phyloP scores from a whole-genome alignment of 2,888 invertebrate species.

The Molanna angustata region DNA sequence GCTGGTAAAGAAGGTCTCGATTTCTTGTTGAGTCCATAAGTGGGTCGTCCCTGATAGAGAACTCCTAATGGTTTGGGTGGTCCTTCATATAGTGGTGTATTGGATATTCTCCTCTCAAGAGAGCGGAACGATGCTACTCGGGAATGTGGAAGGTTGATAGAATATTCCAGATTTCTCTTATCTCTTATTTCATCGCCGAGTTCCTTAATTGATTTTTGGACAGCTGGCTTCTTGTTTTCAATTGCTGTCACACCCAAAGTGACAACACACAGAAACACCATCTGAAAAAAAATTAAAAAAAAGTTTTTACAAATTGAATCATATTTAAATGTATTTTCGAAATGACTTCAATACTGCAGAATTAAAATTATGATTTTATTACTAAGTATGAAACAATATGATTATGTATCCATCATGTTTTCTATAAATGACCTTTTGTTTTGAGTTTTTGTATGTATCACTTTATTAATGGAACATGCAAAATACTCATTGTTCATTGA shows the following conservation, averaged over 20 bases:
- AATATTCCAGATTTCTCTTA: slow-evolving; percentile 59
- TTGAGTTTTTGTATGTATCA: too few species aligned
- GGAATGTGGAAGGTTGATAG: slow-evolving; percentile 57
- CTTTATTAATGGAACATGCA: too few species aligned
- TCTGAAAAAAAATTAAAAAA: slow-evolving; percentile 43
- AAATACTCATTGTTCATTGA: too few species aligned
- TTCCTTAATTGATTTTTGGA: slow-evolving; percentile 28
- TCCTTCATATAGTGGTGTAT: slow-evolving; percentile 39
- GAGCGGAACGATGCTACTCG: slow-evolving; percentile 54
- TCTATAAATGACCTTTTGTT: too few species aligned
- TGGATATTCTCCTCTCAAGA: slow-evolving; percentile 54
- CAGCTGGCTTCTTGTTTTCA: slow-evolving; percentile 37
- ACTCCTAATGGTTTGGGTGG: slow-evolving; percentile 15
- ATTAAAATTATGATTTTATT: too few species aligned
- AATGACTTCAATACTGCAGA: too few species aligned
- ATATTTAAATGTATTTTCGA: too few species aligned
- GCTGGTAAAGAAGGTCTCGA: slow-evolving; percentile 43
- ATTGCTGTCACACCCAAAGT: slow-evolving; percentile 51
- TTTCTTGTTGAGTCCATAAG: slow-evolving; percentile 18
- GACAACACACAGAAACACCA: slow-evolving; percentile 54
- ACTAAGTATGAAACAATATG: too few species aligned
- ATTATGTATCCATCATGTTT: too few species aligned
- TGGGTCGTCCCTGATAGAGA: slow-evolving; percentile 24
- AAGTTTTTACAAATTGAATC: too few species aligned
- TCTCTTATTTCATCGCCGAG: slow-evolving; percentile 51